Conservation (phyloP, 2,797 vertebrate genomes). For the Aldrovandia affinis region DNA sequence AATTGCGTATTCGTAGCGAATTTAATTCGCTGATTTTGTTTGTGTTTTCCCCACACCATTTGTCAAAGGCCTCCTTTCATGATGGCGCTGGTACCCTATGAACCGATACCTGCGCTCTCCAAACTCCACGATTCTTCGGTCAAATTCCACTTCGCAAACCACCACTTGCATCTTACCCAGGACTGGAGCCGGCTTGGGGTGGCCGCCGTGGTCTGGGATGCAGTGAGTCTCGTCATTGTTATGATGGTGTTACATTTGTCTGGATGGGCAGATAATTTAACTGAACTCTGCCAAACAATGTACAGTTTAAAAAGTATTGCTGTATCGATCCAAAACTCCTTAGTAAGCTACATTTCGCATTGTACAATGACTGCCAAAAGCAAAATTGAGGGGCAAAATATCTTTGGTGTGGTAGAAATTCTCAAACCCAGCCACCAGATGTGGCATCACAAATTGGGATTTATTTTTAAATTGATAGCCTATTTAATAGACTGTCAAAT, state of each 20-base stretch:
- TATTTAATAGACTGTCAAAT: no score
- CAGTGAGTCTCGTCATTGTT: slow-evolving; percentile 71
- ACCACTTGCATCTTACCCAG: slow-evolving; percentile 78
- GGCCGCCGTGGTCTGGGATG: slow-evolving; percentile 94
- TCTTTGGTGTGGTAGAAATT: neutral
- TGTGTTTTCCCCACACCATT: neutral
- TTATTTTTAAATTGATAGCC: no score
- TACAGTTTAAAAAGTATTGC: neutral
- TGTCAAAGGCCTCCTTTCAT: neutral
- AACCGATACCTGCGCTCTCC: slow-evolving; percentile 71
- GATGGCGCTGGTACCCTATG: slow-evolving; percentile 79
- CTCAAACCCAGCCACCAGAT: no score
- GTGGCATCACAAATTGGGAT: no score
- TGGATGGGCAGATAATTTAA: no score
- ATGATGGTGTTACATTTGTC: neutral
- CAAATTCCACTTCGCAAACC: slow-evolving; percentile 80
- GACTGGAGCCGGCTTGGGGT: slow-evolving; percentile 90
- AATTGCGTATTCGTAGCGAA: neutral
- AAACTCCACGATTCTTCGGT: slow-evolving; percentile 82
- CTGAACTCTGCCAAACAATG: no score
- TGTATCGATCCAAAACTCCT: neutral
- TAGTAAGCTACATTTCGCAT: neutral
- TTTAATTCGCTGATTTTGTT: neutral
- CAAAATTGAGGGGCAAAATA: no score
- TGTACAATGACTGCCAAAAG: no score